Percentiles rank a stretch among this genome's conserved stretches.
Conservation (phyloP, 2,888 invertebrate genomes). For the Ichneumoninae sp. region DNA sequence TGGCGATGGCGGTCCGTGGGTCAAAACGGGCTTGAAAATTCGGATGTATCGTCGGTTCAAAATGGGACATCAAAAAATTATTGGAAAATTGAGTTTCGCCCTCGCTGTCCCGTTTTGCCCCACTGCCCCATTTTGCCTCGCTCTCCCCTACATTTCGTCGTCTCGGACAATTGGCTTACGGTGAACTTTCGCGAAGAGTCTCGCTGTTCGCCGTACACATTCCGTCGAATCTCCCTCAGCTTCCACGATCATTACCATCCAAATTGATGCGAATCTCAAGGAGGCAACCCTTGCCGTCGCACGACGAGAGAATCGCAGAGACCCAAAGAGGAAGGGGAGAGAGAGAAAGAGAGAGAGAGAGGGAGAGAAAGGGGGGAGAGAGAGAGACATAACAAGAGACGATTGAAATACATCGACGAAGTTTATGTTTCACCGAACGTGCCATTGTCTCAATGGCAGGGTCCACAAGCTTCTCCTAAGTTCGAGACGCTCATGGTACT, state of each 20-base stretch:
- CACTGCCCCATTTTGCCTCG: too few relatives aligned
- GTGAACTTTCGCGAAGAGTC: slow-evolving; percentile 24
- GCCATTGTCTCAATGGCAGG: slow-evolving; percentile 69
- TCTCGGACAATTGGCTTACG: slow-evolving; percentile 35
- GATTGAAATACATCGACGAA: slow-evolving; percentile 75
- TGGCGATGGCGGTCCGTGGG: too few relatives aligned
- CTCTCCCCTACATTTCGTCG: neutral
- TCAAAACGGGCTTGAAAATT: too few relatives aligned
- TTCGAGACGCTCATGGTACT: slow-evolving; percentile 55
- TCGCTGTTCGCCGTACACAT: slow-evolving; percentile 5
- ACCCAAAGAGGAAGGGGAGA: slow-evolving; percentile 17
- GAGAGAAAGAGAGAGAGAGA: slow-evolving; percentile 26
- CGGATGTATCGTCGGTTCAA: too few relatives aligned
- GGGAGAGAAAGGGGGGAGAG: slow-evolving; percentile 28
- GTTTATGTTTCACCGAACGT: slow-evolving; percentile 67
- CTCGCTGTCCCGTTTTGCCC: too few relatives aligned
- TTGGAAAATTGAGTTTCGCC: too few relatives aligned
- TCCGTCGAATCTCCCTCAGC: neutral
- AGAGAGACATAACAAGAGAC: slow-evolving; percentile 47
- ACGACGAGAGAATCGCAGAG: slow-evolving; percentile 54
- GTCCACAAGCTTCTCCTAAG: slow-evolving; percentile 36
- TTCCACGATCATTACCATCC: slow-evolving; percentile 41
- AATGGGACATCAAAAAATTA: too few relatives aligned
- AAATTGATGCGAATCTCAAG: slow-evolving; percentile 43
- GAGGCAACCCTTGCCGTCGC: slow-evolving; percentile 51